Base-by-base conservation (phyloP, 2,888 invertebrate species). In the Eupithecia subumbrata region DNA sequence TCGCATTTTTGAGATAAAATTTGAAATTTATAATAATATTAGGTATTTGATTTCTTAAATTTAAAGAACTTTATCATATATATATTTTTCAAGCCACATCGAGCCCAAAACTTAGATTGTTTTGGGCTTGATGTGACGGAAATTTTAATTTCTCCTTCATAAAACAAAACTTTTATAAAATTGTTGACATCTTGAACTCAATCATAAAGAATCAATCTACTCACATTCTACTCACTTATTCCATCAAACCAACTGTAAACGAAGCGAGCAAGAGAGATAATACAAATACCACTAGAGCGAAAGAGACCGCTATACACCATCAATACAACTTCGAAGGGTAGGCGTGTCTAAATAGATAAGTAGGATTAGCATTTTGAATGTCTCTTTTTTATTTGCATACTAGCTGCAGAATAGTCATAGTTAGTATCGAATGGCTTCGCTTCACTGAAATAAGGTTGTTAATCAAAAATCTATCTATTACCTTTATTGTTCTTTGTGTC, bases 261-360 rank as follows among this genome's bases (percentile, higher is more conserved):
- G 73, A 80, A 71, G 69, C 67, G 79, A 87, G 75, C 76, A 86
- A 84, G 85, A 86, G 72, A 78, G 71, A 75, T 67, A 52, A 71
- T 69, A 37, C 43, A 12, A 72, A 66, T 69, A 63, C 2, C 3
- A 25, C 76, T 75, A 37, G 88, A 78, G 79, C 66, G 84, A 92
- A 76, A 78, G 87, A 79, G 90, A 90, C 74, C 67, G 83, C 37
- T 30, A 5, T 80, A 79, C 87, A 84, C 79, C 77, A 81, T 83
- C 76, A 78, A 76, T 83, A 78, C 84, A 82, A 79, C 82, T 81
- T 82, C 79, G 80, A 83, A 82, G 78, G 77, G 85, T 84, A 91
- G 94, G 94, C 94, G 94, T 91, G 91, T 84, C 89, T 87, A 84
- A 88, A 92, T 94, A 94, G 94, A 94, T 87, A 93, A 91, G 85